phyloP scores from a whole-genome alignment of 2,113 vertebrate genomes.

The Balaeniceps rex region DNA sequence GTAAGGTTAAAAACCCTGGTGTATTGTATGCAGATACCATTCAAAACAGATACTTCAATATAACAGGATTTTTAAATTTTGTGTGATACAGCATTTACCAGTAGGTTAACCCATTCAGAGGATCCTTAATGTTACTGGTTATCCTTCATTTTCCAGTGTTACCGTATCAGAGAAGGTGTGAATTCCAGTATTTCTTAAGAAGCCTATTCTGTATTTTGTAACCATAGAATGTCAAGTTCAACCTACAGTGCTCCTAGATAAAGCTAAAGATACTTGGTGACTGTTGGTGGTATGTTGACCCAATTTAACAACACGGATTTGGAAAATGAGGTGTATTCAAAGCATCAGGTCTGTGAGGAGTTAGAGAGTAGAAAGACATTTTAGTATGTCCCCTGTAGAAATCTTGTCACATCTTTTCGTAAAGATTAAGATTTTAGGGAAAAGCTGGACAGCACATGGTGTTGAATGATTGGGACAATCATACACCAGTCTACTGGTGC shows the following conservation, averaged over 20 bases:
- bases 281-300: not conserved
- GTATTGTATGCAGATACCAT: not conserved
- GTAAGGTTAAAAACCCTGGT: not conserved
- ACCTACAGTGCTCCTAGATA: not conserved
- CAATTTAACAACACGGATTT: not conserved
- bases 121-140: not conserved
- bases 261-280: not conserved
- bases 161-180: not conserved
- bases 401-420: not conserved
- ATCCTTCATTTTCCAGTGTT: not conserved
- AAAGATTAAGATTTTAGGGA: not conserved
- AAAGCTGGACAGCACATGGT: not conserved
- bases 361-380: not conserved
- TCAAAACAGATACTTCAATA: not conserved
- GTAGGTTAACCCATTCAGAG: not conserved
- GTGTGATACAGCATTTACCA: not conserved
- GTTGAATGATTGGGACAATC: not conserved
- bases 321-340: not conserved
- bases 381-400: not conserved
- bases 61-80: not conserved
- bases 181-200: not conserved
- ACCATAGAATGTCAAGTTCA: not conserved
- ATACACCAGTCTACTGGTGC: not conserved
- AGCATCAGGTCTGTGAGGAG: not conserved
- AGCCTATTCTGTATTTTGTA: not conserved